Conservation (phyloP, 92 coral and sea anemone species). For the Paramuricea clavata region DNA sequence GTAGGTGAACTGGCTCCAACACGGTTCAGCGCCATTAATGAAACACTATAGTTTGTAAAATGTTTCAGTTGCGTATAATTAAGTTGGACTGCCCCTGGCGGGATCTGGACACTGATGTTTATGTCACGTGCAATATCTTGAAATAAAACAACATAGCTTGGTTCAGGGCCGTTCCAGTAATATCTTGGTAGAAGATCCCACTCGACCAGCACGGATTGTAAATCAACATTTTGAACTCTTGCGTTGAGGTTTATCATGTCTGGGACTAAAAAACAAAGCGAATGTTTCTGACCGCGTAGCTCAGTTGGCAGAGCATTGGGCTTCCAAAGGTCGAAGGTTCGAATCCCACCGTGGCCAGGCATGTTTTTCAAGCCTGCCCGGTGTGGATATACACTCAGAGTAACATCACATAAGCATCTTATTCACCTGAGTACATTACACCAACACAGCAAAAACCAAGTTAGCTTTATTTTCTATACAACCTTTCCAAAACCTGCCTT, state of each 20-base stretch:
- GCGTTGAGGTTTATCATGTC: neutral
- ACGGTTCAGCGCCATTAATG: neutral
- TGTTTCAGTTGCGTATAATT: neutral
- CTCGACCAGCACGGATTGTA: neutral
- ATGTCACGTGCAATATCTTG: neutral
- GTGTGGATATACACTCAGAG: no score
- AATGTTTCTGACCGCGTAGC: no score
- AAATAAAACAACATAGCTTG: neutral
- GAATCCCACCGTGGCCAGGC: no score
- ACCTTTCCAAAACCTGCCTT: no score
- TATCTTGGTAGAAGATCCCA: neutral
- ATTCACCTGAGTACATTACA: no score
- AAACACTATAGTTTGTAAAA: neutral
- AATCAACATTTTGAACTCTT: neutral
- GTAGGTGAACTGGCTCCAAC: neutral
- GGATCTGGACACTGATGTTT: neutral
- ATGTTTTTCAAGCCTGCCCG: no score
- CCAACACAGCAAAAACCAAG: no score
- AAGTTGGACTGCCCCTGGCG: neutral
- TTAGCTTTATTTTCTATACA: no score
- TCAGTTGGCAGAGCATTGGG: no score
- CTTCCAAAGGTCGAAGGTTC: no score
- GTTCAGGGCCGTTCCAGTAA: neutral
- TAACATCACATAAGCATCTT: no score
- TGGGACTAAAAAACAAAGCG: neutral